Evolutionary conservation across 2,888 invertebrate species (phyloP), one percentile per base, ranked within the genome.

Genomic region (Tetropium fuscum): DNA sequence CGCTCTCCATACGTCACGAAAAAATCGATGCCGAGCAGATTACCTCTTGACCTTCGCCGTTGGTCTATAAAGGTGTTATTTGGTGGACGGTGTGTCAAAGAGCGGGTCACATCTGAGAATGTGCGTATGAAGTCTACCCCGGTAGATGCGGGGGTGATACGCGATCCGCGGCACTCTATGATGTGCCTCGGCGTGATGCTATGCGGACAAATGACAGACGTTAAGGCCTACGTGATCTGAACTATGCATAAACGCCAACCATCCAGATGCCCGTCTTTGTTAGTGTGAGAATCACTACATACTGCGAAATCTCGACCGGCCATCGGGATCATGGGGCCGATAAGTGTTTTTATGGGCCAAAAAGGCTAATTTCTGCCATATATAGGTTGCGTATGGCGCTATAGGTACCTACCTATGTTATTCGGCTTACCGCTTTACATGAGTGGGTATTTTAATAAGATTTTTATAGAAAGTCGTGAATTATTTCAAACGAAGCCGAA

Each of bases 161-260:
- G 74, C 68, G 71, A 74, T 74, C 71, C 73, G 78, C 78, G 78
- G 78, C 76, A 71, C 71, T 74, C 75, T 78, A 74, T 77, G 77
- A 74, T 75, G 73, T 74, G 72, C 67, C 64, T 71, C 75, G 71
- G 75, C 78, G 78, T 79, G 80, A 79, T 74, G 77, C 74, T 78
- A 78, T 78, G 78, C 77, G 76, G 77, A 79, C 79, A 80, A 80
- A 80, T 79, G 78, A 78, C 78, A 74, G 74, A 78, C 78, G 77
- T 76, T 74, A 74, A 72, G 69, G 69, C 60, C 69, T 78, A 80
- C 80, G 80, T 80, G 80, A 80, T 79, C 75, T 79, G 79, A 79
- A 80, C 74, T 76, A 78, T 77, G 76, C 75, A 78, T 79, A 69
- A 71, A 66, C 68, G 70, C 70, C 73, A 40, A 27, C 51, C 60